These are phyloP conservation scores for Cephonodes hylas DNA, from an alignment of 2,888 invertebrate species.

Conservation along the genomic window DNA sequence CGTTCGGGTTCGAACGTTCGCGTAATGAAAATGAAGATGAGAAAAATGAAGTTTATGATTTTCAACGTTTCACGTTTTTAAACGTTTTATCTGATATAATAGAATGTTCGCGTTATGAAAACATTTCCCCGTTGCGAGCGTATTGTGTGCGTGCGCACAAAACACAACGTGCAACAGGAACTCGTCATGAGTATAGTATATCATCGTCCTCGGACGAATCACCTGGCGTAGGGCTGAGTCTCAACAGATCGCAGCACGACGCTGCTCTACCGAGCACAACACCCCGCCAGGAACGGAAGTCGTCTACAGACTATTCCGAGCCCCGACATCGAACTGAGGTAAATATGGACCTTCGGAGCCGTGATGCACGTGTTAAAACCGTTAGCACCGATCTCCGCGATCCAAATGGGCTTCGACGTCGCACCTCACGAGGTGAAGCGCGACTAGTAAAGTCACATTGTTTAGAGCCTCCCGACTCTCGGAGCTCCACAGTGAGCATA, in stretches of 20 bases:
- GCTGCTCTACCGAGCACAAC: too few species aligned
- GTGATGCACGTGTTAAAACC: conserved; percentile 41
- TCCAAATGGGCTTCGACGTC: conserved; percentile 27
- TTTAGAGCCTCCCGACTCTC: conserved; percentile 71
- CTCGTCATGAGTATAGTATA: not conserved
- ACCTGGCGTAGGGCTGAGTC: conserved; percentile 52
- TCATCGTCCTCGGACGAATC: conserved; percentile 38
- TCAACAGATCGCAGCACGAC: too few species aligned
- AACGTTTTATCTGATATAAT: too few species aligned
- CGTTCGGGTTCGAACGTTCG: too few species aligned
- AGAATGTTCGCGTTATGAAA: too few species aligned
- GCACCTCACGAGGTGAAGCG: conserved; percentile 48
- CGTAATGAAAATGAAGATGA: too few species aligned
- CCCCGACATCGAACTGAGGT: conserved; percentile 72
- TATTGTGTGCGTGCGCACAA: too few species aligned
- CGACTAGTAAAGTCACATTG: conserved; percentile 61
- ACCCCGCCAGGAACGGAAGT: conserved; percentile 82
- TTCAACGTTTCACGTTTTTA: too few species aligned
- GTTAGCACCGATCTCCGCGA: conserved; percentile 25
- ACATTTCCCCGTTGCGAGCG: too few species aligned
- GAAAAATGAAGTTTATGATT: too few species aligned
- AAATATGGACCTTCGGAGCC: conserved; percentile 39
- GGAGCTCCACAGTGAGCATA: conserved; percentile 29
- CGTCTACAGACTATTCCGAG: conserved; percentile 83
- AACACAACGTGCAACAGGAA: too few species aligned